Percentiles rank a stretch among this genome's conserved stretches.
Evolutionary conservation across 1,140 invertebrate genomes (phyloP).

Genomic region (Drosophila sucinea): DNA sequence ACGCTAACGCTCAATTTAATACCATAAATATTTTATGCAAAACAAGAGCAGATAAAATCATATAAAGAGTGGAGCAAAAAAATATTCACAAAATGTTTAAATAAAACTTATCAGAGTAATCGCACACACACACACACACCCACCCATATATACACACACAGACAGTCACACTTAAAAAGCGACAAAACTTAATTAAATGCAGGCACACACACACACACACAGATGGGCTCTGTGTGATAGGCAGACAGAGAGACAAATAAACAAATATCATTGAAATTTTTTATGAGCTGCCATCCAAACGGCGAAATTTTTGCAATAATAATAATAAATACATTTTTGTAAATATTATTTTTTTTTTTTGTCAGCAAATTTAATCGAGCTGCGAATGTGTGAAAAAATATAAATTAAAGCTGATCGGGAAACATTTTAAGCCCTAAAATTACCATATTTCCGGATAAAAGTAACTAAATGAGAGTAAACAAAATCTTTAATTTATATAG

Average conservation of each 20-base stretch:
- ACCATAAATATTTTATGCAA: conserved; percentile 70
- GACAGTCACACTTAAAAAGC: conserved; percentile 50
- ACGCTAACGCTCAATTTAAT: conserved; percentile 64
- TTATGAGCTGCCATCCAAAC: conserved; percentile 27
- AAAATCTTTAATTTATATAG: too few relatives aligned
- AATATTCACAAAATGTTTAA: conserved; percentile 33
- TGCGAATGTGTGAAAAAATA: conserved; percentile 34
- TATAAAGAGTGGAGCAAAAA: conserved; percentile 17
- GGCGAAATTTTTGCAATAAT: conserved; percentile 25
- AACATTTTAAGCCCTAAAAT: conserved; percentile 10
- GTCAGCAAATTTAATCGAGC: background rate
- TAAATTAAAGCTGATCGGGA: conserved; percentile 44
- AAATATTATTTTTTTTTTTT: conserved; percentile 40
- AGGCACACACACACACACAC: conserved; percentile 41
- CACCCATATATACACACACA: conserved; percentile 5
- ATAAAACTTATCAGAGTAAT: conserved; percentile 66
- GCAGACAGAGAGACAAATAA: conserved; percentile 35
- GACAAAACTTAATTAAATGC: conserved; percentile 77
- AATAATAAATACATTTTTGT: conserved; percentile 46
- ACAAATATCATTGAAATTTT: conserved; percentile 39
- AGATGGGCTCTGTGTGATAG: background rate
- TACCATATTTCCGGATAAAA: too few relatives aligned
- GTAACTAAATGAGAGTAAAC: too few relatives aligned
- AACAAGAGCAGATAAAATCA: conserved; percentile 37
- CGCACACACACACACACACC: conserved; percentile 11